These are phyloP conservation scores for Argopecten irradians DNA, from an alignment of 1,140 invertebrate species.

Conservation along the genomic window DNA sequence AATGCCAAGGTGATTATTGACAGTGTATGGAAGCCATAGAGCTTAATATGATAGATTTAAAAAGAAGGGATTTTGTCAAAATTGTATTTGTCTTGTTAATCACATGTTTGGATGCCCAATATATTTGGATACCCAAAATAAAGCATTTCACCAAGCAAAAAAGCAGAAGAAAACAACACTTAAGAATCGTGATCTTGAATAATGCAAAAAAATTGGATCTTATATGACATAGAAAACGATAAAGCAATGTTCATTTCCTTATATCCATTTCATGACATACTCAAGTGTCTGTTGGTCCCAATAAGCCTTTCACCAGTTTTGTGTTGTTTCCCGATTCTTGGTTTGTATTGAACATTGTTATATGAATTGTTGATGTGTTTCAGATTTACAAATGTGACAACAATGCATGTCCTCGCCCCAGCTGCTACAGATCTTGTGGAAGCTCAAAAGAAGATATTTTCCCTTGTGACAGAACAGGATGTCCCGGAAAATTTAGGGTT, in stretches of 20 bases:
- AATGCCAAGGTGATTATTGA: conserved; percentile 75
- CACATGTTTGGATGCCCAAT: neutral
- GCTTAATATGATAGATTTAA: too few relatives aligned
- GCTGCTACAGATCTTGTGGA: conserved; percentile 96
- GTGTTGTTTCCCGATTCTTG: neutral
- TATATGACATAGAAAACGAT: too few relatives aligned
- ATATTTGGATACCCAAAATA: too few relatives aligned
- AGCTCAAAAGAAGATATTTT: conserved; percentile 95
- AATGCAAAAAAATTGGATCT: too few relatives aligned
- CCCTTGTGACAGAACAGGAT: conserved; percentile 91
- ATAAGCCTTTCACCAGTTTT: neutral
- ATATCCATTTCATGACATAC: too few relatives aligned
- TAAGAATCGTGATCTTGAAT: too few relatives aligned
- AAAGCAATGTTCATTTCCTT: too few relatives aligned
- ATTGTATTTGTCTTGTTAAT: neutral
- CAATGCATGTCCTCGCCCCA: conserved; percentile 94
- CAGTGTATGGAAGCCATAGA: neutral
- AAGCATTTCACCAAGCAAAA: too few relatives aligned
- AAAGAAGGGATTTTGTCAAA: too few relatives aligned
- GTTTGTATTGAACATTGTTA: neutral
- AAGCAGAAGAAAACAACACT: too few relatives aligned
- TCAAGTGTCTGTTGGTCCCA: too few relatives aligned
- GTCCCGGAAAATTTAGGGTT: conserved; percentile 79
- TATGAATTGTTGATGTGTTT: neutral
- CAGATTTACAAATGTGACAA: conserved; percentile 99